These are phyloP conservation scores for Equus quagga DNA, from an alignment of 2,113 vertebrate genomes.

Conservation along the genomic window DNA sequence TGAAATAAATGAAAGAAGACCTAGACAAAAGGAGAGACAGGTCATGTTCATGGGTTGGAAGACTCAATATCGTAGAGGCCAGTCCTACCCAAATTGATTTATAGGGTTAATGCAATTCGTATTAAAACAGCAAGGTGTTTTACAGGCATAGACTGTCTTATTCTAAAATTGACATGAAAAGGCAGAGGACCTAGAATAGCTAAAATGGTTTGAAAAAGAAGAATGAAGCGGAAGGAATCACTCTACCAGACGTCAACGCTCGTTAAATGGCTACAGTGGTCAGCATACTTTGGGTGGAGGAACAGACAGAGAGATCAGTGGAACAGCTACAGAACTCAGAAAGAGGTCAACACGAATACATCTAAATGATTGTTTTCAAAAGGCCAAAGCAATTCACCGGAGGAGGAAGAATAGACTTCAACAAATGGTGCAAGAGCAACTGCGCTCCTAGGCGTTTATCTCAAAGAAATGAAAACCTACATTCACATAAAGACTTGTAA, in stretches of 20 bases:
- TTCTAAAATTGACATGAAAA: constrained; percentile 19
- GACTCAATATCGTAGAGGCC: not conserved
- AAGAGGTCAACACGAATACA: not conserved
- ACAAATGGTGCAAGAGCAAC: not conserved
- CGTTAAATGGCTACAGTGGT: not conserved
- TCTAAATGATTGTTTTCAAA: not conserved
- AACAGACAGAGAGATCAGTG: not conserved
- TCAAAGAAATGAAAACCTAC: not conserved
- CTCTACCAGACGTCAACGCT: not conserved
- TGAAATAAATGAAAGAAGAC: not conserved
- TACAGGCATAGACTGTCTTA: not conserved
- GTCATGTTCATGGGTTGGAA: not conserved
- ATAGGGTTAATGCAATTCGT: not conserved
- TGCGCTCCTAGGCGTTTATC: not conserved
- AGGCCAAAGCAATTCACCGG: not conserved
- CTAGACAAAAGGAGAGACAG: not conserved
- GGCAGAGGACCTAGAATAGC: not conserved
- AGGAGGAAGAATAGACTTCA: not conserved
- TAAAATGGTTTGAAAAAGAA: not conserved
- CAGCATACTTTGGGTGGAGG: not conserved
- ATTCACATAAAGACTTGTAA: not conserved
- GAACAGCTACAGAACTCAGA: not conserved
- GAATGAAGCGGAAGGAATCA: not conserved
- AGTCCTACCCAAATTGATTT: not conserved
- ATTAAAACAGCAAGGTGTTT: not conserved